Evolutionary conservation across 2,797 vertebrate species (phyloP), one percentile per base, ranked within the genome.

Genomic region (Myotis planiceps): DNA sequence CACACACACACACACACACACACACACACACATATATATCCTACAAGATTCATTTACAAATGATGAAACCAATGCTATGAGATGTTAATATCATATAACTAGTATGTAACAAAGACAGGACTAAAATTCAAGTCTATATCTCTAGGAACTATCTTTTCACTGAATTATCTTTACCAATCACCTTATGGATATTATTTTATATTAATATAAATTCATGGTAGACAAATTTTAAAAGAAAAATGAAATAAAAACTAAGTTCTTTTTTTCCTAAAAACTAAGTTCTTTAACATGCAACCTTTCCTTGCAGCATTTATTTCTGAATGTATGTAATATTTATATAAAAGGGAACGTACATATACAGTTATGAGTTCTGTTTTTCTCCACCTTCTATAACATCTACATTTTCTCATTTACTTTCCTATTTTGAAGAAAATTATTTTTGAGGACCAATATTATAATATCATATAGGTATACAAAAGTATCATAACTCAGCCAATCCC

Each of bases 111-210:
- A 85, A 13, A 51, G 39, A 23, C 45, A 88, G 16, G 27, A 79
- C 32, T 42, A 87, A 9, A 82, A 47, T 74, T 39, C 18, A 87
- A 93, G 7, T 75, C 65, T 74, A 2, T n/a, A 71, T 86, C 58
- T 81, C 45, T 63, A 94, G 6, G 37, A 96, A 93, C 16, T 47
- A 51, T 74, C 25, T 37, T 88, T 89, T 95, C 27, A 86, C 32
- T 92, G 18, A 92, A 90, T 78, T 92, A 72, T n/a, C 34, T 75
- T 81, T 82, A 88, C 45, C 55, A 65, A 86, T 85, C 25, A 88
- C 6, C 15, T 91, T 68, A 69, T 45, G 9, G 18, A 55, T 90
- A 86, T 88, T 88, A 86, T 49, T 84, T 89, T 95, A 84, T 86
- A 23, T 63, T 96, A 32, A 81, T 69, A 87, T 68, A 84, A 92